Evolutionary conservation across 92 coral and sea anemone species (phyloP), one percentile per base, ranked within the genome.

Genomic region (Phenganax stokvisi): DNA sequence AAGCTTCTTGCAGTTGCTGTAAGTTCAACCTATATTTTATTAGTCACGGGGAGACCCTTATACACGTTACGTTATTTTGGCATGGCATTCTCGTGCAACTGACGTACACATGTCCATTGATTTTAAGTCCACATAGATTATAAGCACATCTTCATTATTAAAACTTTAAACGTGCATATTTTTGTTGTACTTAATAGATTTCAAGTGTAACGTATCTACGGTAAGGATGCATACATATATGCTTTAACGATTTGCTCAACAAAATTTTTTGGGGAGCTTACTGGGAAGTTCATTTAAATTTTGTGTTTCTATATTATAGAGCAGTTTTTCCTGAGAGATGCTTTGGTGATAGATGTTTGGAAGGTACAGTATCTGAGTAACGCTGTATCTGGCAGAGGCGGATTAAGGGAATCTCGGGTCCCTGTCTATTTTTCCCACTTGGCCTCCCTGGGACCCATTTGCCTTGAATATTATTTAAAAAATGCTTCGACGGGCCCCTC

Each of bases 131-230:
- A 59, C 7, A 59, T 59, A 59, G 15, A 59, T 59, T 28, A 17
- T 17, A 5, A 17, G 65, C 2, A 59, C 25, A 7, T 59, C 65
- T 59, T 3, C 25, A 1, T 59, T 59, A 59, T 59, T 13, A 20
- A 7, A 59, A 13, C 2, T 1, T 13, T 59, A 13, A 13, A 60
- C 37, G 56, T 31, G 67, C 57, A 52, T 37, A 11, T 28, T 44
- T 11, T 37, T n/a, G 51, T 54, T 11, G 74, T 72, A 37, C 16
- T 8, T 57, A 52, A 25, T 59, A 93, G 97, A 92, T 93, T 63
- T 93, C 97, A n/a, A 93, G 97, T 81, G 88, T 93, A 85, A 91
- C 97, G 7, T 93, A 93, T 80, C 85, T 93, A 72, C 91, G 97
- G 97, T 93, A 88, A 83, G 80, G 12, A 68, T 31, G 0, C 73